A percentile compares a stretch with the other conserved stretches of the same genome.
phyloP scores from a whole-genome alignment of 1,140 invertebrate genomes.

The Ceratina japonica region DNA sequence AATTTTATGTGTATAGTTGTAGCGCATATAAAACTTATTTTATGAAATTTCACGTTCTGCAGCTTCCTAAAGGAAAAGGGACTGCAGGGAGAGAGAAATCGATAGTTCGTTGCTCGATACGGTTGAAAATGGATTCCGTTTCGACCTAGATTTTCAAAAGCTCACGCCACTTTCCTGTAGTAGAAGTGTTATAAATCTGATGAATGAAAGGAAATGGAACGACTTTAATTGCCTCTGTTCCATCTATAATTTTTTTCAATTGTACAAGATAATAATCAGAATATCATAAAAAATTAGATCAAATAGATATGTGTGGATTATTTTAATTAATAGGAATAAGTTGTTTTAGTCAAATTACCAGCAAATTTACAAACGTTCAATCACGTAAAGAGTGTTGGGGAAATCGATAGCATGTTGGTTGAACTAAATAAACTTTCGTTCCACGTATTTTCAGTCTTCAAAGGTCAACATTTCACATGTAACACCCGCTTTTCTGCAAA shows the following conservation, averaged over 20 bases:
- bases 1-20: background rate
- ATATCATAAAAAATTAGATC: too few species aligned
- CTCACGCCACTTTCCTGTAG: background rate
- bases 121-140: conserved; percentile 4
- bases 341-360: too few species aligned
- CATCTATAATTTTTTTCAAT: too few species aligned
- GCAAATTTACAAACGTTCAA: too few species aligned
- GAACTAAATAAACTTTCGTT: background rate
- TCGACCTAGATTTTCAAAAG: conserved; percentile 2
- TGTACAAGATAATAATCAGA: too few species aligned
- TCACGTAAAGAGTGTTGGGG: too few species aligned
- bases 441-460: background rate
- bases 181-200: background rate
- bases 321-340: too few species aligned
- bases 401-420: background rate
- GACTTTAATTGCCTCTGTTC: too few species aligned
- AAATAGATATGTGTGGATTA: too few species aligned
- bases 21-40: background rate
- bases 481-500: too few species aligned
- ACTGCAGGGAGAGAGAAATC: background rate
- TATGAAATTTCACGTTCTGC: background rate
- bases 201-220: too few species aligned
- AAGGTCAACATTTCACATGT: too few species aligned
- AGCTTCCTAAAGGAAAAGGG: background rate
- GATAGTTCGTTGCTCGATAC: background rate